Conservation (phyloP, 2,888 invertebrate genomes). For the Phaedon cochleariae region DNA sequence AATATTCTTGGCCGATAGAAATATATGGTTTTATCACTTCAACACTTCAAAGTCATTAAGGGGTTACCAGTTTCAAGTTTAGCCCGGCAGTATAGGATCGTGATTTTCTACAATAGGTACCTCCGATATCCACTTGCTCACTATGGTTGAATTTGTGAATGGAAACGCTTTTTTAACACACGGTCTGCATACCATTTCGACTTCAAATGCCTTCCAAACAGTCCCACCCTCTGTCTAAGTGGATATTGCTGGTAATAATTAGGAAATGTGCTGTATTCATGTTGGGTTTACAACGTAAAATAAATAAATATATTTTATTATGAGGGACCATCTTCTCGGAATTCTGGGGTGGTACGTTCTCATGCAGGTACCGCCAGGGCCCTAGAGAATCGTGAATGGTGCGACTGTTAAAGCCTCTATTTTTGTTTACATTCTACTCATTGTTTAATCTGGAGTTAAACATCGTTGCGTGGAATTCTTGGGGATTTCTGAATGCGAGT, state of each 20-base stretch:
- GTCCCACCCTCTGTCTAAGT: not conserved
- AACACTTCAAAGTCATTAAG: too few relatives aligned
- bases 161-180: not conserved
- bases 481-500: not conserved
- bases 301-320: conserved; percentile 41
- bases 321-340: conserved; percentile 39
- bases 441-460: conserved; percentile 37
- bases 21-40: too few relatives aligned
- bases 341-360: conserved; percentile 35
- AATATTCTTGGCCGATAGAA: too few relatives aligned
- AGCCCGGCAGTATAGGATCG: too few relatives aligned
- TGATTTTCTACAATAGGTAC: too few relatives aligned
- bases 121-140: too few relatives aligned
- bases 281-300: conserved; percentile 30
- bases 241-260: conserved; percentile 21
- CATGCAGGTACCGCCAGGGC: conserved; percentile 41
- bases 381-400: conserved; percentile 41
- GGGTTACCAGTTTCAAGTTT: too few relatives aligned
- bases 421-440: conserved; percentile 35
- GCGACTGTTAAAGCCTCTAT: conserved; percentile 33
- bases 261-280: conserved; percentile 25
- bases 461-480: conserved; percentile 20
- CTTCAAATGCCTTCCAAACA: not conserved
- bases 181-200: not conserved
- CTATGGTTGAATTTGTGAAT: not conserved